Base-by-base conservation (phyloP, 2,888 invertebrate genomes). In the Podotricha telesiphe region DNA sequence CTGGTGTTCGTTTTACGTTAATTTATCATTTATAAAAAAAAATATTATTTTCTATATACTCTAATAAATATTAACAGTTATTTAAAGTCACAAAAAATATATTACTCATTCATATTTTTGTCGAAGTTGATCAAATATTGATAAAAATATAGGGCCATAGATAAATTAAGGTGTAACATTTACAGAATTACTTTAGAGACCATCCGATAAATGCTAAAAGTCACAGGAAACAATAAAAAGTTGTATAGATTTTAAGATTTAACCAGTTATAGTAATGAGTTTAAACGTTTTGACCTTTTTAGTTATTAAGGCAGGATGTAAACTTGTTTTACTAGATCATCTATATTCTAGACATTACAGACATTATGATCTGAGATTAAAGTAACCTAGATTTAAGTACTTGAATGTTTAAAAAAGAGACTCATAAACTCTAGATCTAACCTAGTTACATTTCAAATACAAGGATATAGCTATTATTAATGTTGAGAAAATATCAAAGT, bases 301-400 rank as follows among this genome's bases (percentile, higher is more conserved):
- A 22, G 59, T n/a, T 45, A 45, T 5, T 28, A 28, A 28, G 42
- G 22, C 59, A 22, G 45, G 59, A 59, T 59, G 45, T n/a, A 45
- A 59, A 59, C 59, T 59, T 17, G 59, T 59, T 59, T 6, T 22
- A n/a, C 45, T 59, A 45, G 59, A 59, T 45, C 59, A 45, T 55
- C 55, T 55, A 34, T 55, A 55, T 55, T 59, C 58, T 42, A 59
- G 58, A 59, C n/a, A n/a, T n/a, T n/a, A 10, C 10, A 11, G 22
- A 11, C 13, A 22, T 59, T 45, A n/a, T 11, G 59, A 42, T 28
- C 11, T 10, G 8, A 45, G 20, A 6, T 17, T 42, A 8, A 59
- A n/a, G 11, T 28, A 22, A 59, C 22, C 58, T 42, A 58, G 20
- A 58, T 20, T 28, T 6, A 28, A 6, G 28, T 28, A 28, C 28